Evolutionary conservation across 2,888 invertebrate genomes (phyloP), one percentile per base, ranked within the genome.

Genomic region (Stictocephala bisonia): DNA sequence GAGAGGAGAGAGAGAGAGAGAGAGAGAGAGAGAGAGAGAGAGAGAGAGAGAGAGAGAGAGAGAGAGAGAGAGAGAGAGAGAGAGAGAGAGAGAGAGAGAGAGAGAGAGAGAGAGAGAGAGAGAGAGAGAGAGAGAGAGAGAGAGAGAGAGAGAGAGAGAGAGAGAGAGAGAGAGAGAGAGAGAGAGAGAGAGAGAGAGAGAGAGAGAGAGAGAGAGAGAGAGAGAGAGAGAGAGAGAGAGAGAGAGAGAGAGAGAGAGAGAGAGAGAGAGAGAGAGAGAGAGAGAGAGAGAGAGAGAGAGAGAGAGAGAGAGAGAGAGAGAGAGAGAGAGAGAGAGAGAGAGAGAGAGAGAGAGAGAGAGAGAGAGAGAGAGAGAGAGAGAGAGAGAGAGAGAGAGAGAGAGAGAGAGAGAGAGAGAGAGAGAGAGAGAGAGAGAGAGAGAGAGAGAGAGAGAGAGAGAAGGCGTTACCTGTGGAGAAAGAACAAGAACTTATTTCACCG

Each of bases 151-250:
- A 48, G 29, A 73, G 64, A 9, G 11, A 3, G 48, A n/a, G 79
- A 78, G 77, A 79, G 56, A 68, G 26, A 22, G 26, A 53, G 67
- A 26, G n/a, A 7, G n/a, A 26, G n/a, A 51, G 2, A 50, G 50
- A n/a, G 9, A 15, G 15, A 68, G 20, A 68, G 13, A 15, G 22
- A 13, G 22, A 20, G 18, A 22, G 48, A 18, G 48, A 18, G 15
- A 9, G n/a, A 41, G 41, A 24, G 41, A 26, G 31, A 18, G 15
- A 18, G 27, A 20, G 35, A 26, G 9, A 40, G 3, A n/a, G 40
- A 51, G 26, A 48, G 40, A 29, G 44, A 3, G 22, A 22, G 11
- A 27, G 44, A 50, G 29, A 51, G 48, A 13, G 64, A 35, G 15
- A 67, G 13, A 7, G 41, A 15, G 56, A 24, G 31, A 50, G 53